Evolutionary conservation across 1,140 invertebrate genomes (phyloP).

Genomic region (Drosophila pseudoananassae): DNA sequence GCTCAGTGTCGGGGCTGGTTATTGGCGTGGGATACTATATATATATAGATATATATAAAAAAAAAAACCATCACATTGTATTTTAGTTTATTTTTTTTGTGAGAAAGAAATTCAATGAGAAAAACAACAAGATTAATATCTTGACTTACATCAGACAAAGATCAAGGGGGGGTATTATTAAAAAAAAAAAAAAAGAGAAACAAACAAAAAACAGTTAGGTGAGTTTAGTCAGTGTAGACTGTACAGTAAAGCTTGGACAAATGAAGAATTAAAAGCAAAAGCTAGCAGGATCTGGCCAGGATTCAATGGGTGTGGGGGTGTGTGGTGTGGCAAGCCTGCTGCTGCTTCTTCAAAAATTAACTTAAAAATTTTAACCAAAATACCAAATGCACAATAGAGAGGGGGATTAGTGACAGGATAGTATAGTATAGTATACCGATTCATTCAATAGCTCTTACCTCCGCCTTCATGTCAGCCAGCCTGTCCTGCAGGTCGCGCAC

Average conservation of each 20-base stretch:
- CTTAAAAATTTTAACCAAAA: constrained; percentile 45
- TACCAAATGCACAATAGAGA: constrained; percentile 41
- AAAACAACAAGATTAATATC: constrained; percentile 71
- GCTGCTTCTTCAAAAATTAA: not conserved
- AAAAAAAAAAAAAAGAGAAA: not conserved
- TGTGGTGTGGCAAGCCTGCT: not conserved
- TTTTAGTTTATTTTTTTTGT: constrained; percentile 37
- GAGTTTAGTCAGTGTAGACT: not conserved
- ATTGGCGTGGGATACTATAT: constrained; percentile 91
- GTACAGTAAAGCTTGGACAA: constrained; percentile 10
- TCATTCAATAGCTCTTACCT: constrained; percentile 87
- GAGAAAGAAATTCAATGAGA: constrained; percentile 72
- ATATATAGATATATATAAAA: constrained; percentile 6
- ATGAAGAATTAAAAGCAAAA: constrained; percentile 2
- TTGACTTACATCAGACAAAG: constrained; percentile 15
- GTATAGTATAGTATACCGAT: not conserved
- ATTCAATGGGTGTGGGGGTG: no score
- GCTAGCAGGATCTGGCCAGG: no score
- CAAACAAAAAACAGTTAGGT: not conserved
- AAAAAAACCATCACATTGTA: constrained; percentile 25
- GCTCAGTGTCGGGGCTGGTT: constrained; percentile 92
- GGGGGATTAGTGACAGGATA: not conserved
- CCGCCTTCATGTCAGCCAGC: constrained; percentile 95
- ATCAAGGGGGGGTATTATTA: constrained; percentile 4
- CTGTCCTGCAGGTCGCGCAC: constrained; percentile 95